A percentile compares a stretch with the other conserved stretches of the same genome.
Evolutionary conservation across 2,113 vertebrate species (phyloP).

Genomic region (Heptranchias perlo): DNA sequence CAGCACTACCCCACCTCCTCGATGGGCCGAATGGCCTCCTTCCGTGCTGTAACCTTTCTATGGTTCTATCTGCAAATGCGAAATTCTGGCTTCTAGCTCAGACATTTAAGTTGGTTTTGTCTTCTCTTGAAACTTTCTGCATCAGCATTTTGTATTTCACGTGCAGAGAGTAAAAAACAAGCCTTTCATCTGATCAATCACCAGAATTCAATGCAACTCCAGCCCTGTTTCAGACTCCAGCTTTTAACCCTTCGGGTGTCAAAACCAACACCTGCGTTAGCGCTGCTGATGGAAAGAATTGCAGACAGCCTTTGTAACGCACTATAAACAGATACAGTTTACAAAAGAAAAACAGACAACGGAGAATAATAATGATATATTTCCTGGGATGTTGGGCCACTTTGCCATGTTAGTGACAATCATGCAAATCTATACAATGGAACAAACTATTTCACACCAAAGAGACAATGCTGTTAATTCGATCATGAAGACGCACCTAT

Average conservation of each 20-base stretch:
- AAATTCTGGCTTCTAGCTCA: neutral
- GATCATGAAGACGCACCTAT: neutral
- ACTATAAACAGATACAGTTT: neutral
- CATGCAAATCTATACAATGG: neutral
- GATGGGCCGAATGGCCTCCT: no score
- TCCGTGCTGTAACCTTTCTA: no score
- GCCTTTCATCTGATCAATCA: neutral
- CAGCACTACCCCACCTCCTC: no score
- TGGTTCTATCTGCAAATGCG: no score
- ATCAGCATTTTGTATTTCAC: neutral
- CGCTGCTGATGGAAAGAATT: neutral
- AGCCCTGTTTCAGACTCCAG: neutral
- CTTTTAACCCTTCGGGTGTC: neutral
- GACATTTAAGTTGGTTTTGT: neutral
- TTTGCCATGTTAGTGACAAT: neutral
- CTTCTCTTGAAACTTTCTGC: neutral
- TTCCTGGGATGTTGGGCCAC: neutral
- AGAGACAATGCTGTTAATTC: neutral
- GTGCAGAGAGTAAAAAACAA: neutral
- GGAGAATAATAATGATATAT: neutral
- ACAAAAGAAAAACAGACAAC: neutral
- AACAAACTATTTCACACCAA: neutral
- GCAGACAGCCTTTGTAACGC: neutral
- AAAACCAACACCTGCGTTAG: neutral
- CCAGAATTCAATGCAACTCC: neutral